A percentile compares a stretch with the other conserved stretches of the same genome.
Conservation (phyloP, 2,113 vertebrate species). For the Ramphastos sulfuratus region DNA sequence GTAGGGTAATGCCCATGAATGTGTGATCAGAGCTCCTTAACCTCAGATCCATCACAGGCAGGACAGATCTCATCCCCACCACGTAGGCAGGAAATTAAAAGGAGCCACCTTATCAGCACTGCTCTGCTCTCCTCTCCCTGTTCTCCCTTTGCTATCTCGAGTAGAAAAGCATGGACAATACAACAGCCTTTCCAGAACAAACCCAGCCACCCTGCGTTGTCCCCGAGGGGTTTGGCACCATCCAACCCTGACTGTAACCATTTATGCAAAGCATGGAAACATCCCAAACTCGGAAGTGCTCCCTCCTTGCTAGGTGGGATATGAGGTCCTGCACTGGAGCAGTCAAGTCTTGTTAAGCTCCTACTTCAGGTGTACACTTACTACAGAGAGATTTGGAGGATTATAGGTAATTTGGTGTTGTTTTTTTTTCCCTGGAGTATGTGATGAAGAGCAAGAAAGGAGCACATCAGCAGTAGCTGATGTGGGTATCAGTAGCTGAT, state of each 20-base stretch:
- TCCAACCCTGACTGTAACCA: not conserved
- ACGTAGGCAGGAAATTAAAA: not conserved
- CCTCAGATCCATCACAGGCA: not conserved
- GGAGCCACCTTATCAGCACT: not conserved
- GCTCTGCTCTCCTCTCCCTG: not conserved
- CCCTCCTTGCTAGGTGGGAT: not conserved
- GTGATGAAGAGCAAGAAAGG: not conserved
- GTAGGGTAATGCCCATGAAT: rapidly evolving
- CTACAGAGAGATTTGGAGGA: too few relatives aligned
- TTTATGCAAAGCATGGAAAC: not conserved
- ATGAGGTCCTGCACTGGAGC: rapidly evolving
- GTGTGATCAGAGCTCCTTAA: not conserved
- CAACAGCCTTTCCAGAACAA: not conserved
- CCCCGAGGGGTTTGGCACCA: not conserved
- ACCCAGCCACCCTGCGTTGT: not conserved
- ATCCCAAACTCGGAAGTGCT: not conserved
- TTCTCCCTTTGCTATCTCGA: not conserved
- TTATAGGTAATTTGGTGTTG: not conserved
- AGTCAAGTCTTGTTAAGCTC: not conserved
- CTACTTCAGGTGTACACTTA: not conserved
- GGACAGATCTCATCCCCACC: not conserved
- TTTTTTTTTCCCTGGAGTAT: not conserved
- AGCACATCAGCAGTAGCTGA: rapidly evolving
- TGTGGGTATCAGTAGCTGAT: too few relatives aligned
- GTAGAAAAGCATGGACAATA: not conserved